Conservation (phyloP, 2,888 invertebrate genomes). For the Clepsis dumicolana region DNA sequence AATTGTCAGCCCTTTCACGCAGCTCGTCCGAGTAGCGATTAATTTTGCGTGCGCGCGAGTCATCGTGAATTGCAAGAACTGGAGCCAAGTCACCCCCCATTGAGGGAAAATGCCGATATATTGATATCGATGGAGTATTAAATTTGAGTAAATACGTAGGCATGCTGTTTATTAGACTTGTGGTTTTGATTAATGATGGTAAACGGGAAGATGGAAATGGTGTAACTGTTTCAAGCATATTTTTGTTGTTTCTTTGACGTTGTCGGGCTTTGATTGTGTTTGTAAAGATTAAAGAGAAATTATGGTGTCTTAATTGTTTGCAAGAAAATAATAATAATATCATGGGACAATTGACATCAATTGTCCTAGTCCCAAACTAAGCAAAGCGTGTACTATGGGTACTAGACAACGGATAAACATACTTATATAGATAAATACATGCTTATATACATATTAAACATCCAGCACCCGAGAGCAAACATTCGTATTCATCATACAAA, state of each 20-base stretch:
- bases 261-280: background rate
- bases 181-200: slow-evolving; percentile 39
- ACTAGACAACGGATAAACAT: too few relatives aligned
- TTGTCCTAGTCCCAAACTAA: too few relatives aligned
- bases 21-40: slow-evolving; percentile 66
- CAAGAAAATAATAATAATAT: too few relatives aligned
- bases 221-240: background rate
- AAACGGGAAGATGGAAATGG: background rate
- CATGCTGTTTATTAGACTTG: slow-evolving; percentile 38
- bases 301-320: too few relatives aligned
- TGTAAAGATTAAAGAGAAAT: too few relatives aligned
- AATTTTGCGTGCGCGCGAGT: slow-evolving; percentile 65
- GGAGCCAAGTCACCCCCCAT: slow-evolving; percentile 65
- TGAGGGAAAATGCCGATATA: slow-evolving; percentile 69
- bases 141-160: slow-evolving; percentile 39
- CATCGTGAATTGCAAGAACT: slow-evolving; percentile 64
- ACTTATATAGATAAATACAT: too few relatives aligned
- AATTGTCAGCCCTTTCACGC: slow-evolving; percentile 60
- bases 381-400: too few relatives aligned
- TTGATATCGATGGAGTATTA: slow-evolving; percentile 62
- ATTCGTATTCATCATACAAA: too few relatives aligned
- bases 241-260: background rate
- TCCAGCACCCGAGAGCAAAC: too few relatives aligned
- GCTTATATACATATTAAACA: too few relatives aligned
- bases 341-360: too few relatives aligned